Percentiles rank a stretch among this genome's conserved stretches.
These are phyloP conservation scores for Pristionchus mayeri DNA, from an alignment of 2,888 invertebrate genomes.

Conservation along the genomic window DNA sequence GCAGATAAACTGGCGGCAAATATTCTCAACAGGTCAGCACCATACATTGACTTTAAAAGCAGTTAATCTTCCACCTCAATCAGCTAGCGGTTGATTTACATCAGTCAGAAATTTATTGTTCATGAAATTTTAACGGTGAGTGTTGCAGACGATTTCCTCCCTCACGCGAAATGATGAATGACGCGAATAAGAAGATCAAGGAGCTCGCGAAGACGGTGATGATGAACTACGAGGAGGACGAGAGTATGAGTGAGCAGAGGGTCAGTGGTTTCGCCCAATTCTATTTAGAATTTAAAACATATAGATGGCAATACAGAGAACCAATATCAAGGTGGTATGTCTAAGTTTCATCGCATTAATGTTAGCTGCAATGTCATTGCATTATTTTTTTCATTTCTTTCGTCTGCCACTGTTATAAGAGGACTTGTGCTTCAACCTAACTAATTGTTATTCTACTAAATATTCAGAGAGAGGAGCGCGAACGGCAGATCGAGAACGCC, in stretches of 20 bases:
- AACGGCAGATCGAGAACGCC: constrained; percentile 62
- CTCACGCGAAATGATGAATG: constrained; percentile 62
- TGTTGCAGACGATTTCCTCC: constrained; percentile 66
- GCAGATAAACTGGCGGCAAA: constrained; percentile 68
- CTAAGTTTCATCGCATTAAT: no score
- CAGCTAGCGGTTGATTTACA: no score
- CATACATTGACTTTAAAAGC: no score
- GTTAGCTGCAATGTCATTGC: no score
- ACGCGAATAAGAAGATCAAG: constrained; percentile 61
- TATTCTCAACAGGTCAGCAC: constrained; percentile 58
- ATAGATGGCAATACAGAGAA: no score
- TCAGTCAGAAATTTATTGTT: no score
- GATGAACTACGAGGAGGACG: constrained; percentile 53
- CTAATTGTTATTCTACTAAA: background rate
- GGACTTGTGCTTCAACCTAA: no score
- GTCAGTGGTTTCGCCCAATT: constrained; percentile 50
- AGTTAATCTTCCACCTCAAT: no score
- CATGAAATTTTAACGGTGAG: background rate
- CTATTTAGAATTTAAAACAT: no score
- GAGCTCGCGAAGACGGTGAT: background rate
- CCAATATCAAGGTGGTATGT: no score
- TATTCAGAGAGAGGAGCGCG: constrained; percentile 58
- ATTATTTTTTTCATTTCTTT: no score
- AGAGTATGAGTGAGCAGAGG: constrained; percentile 57
- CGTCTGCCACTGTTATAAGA: no score